phyloP scores from a whole-genome alignment of 2,888 invertebrate species.

The Machimus rusticus region DNA sequence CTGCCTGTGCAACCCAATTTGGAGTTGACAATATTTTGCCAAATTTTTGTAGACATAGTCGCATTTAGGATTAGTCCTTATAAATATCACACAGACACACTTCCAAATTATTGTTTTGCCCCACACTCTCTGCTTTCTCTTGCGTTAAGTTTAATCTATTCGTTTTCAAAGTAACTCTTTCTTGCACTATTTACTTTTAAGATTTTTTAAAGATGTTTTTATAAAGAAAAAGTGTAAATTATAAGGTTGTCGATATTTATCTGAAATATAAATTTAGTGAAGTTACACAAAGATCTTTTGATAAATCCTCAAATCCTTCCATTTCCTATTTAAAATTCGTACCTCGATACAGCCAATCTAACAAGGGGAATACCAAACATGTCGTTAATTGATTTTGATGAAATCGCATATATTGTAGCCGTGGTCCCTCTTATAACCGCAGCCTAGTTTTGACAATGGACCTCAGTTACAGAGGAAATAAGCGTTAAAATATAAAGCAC shows the following conservation, averaged over 20 bases:
- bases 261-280: not conserved
- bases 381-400: no score
- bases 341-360: no score
- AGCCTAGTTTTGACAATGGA: no score
- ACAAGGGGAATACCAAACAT: no score
- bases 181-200: not conserved
- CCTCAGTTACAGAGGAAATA: no score
- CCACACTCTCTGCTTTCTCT: not conserved
- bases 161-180: not conserved
- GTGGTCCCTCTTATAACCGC: no score
- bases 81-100: not conserved
- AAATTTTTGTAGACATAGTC: not conserved
- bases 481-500: no score
- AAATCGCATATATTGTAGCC: no score
- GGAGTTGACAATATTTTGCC: not conserved
- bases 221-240: not conserved
- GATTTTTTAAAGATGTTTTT: not conserved
- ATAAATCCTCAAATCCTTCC: not conserved
- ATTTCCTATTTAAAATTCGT: not conserved
- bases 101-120: not conserved
- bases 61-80: not conserved
- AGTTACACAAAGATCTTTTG: not conserved
- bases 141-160: not conserved
- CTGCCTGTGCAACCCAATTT: not conserved
- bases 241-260: not conserved